A percentile compares a stretch with the other conserved stretches of the same genome.
These are phyloP conservation scores for Bubalus kerabau DNA, from an alignment of 2,113 vertebrate genomes.

Conservation along the genomic window DNA sequence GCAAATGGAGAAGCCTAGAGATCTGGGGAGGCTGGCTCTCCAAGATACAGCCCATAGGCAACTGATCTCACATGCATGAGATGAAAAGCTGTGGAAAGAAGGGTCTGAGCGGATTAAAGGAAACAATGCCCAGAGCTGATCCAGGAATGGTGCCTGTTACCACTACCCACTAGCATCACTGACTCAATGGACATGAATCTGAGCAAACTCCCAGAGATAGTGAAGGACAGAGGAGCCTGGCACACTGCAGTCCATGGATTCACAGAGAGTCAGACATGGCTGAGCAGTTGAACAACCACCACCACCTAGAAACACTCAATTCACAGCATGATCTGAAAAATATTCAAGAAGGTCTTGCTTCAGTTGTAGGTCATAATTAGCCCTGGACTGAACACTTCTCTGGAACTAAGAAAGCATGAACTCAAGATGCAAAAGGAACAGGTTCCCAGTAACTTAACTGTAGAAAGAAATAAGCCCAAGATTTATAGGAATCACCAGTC, in stretches of 20 bases:
- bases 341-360: neutral
- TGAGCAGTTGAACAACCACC: neutral
- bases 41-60: neutral
- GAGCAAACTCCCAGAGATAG: neutral
- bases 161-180: neutral
- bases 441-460: neutral
- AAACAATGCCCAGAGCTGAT: neutral
- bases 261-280: neutral
- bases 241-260: neutral
- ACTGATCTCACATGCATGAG: fast-evolving
- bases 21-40: neutral
- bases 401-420: neutral
- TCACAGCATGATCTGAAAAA: neutral
- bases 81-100: neutral
- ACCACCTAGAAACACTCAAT: neutral
- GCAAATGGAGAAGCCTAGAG: neutral
- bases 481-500: neutral
- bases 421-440: neutral
- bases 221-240: neutral
- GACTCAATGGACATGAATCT: neutral
- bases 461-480: neutral
- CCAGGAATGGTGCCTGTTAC: neutral
- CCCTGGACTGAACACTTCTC: neutral
- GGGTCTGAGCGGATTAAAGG: neutral
- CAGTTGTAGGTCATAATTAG: neutral